Conservation (phyloP, 2,797 vertebrate species). For the Oceanodroma leucorhoa region DNA sequence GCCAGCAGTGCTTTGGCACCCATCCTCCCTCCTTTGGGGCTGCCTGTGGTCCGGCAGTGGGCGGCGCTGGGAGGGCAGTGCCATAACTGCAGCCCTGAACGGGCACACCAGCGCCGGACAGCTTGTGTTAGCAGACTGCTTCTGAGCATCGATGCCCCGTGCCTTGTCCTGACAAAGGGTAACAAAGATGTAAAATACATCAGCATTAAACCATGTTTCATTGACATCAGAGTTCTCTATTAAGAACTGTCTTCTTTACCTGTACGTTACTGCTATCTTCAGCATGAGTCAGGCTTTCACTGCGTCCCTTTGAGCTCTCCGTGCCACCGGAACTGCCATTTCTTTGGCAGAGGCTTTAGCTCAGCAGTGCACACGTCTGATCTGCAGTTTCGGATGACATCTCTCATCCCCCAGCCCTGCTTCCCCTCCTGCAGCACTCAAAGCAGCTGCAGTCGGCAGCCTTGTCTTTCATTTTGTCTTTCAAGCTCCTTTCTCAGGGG, state of each 20-base stretch:
- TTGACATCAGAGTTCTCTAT: not conserved
- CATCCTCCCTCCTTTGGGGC: not conserved
- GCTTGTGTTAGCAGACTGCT: not conserved
- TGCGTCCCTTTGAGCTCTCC: not conserved
- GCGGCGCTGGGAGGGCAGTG: fast-evolving
- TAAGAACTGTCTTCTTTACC: not conserved
- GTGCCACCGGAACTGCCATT: not conserved
- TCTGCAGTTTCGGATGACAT: not conserved
- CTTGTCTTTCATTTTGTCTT: not conserved
- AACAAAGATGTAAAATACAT: not conserved
- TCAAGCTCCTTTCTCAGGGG: not conserved
- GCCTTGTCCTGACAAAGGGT: fast-evolving
- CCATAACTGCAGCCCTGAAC: not conserved
- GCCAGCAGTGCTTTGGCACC: not conserved
- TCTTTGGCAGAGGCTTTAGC: not conserved
- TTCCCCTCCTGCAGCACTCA: not conserved
- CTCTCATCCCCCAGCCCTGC: not conserved
- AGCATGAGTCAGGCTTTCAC: not conserved
- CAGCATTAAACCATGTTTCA: not conserved
- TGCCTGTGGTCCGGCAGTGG: not conserved
- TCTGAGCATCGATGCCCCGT: not conserved
- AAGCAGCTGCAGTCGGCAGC: not conserved
- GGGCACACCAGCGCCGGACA: fast-evolving
- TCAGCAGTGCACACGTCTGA: not conserved
- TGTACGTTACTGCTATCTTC: fast-evolving